Percentiles rank a stretch among this genome's conserved stretches.
phyloP scores from a whole-genome alignment of 2,888 invertebrate species.

The Aporophyla nigra region DNA sequence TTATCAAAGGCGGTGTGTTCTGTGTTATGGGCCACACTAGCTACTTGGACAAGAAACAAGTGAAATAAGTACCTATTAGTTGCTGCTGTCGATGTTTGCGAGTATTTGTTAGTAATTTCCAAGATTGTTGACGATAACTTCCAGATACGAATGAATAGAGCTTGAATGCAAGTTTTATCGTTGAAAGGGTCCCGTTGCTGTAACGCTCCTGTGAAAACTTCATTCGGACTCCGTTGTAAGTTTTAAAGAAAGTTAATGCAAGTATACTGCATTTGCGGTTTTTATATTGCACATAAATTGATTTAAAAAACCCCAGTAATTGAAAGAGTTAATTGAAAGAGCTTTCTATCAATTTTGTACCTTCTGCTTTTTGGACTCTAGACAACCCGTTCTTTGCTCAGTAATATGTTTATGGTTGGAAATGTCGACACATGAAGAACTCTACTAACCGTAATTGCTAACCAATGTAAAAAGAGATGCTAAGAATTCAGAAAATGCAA shows the following conservation, averaged over 20 bases:
- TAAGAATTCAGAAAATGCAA: not conserved
- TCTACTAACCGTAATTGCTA: not conserved
- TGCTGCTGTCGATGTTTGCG: not conserved
- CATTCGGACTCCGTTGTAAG: not conserved
- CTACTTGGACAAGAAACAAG: conserved; percentile 13
- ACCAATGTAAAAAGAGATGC: not conserved
- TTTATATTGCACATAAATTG: not conserved
- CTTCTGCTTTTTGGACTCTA: not conserved
- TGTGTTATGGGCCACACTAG: conserved; percentile 12
- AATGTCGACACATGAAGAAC: not conserved
- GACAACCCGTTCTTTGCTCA: not conserved
- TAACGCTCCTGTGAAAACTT: not conserved
- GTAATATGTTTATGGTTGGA: not conserved
- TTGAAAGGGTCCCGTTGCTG: conserved; percentile 1
- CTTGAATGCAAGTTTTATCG: conserved; percentile 2
- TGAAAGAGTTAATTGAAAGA: no score
- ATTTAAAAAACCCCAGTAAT: not conserved
- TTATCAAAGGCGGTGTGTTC: conserved; percentile 27
- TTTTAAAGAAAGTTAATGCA: not conserved
- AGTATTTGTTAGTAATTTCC: not conserved
- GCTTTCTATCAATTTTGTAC: not conserved
- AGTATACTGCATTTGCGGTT: not conserved
- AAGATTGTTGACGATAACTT: conserved; percentile 2
- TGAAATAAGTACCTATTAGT: conserved; percentile 24
- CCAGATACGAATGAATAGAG: conserved; percentile 8